phyloP scores from a whole-genome alignment of 2,797 vertebrate species.

The Ptychadena robeensis region DNA sequence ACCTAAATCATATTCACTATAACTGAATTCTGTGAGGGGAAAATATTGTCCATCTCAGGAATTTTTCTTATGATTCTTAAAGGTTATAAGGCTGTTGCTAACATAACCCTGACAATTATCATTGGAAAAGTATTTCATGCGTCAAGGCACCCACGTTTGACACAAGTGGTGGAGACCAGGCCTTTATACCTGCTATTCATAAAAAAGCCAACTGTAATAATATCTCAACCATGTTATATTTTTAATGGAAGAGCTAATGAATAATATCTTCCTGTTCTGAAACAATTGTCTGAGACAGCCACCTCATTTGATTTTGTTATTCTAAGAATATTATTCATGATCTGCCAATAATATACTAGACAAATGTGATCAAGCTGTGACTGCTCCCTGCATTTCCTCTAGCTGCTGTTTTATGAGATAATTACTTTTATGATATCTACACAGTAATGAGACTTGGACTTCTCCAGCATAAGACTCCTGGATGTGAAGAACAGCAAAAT shows the following conservation, averaged over 20 bases:
- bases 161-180: too few relatives aligned
- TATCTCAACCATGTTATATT: not conserved
- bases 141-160: too few relatives aligned
- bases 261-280: not conserved
- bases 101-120: too few relatives aligned
- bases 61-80: too few relatives aligned
- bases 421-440: constrained; percentile 31
- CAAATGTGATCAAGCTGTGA: constrained; percentile 18
- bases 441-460: constrained; percentile 9
- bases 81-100: too few relatives aligned
- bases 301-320: not conserved
- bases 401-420: constrained; percentile 13
- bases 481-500: constrained; percentile 17
- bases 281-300: not conserved
- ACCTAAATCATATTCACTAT: too few relatives aligned
- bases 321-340: not conserved
- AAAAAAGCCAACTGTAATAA: too few relatives aligned
- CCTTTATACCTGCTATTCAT: too few relatives aligned
- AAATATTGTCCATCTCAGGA: too few relatives aligned
- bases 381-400: constrained; percentile 15
- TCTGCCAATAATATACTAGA: constrained; percentile 19
- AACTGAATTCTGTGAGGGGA: too few relatives aligned
- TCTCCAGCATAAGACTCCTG: not conserved
- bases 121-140: too few relatives aligned
- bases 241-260: not conserved